Evolutionary conservation across 2,113 vertebrate genomes (phyloP).

Genomic region (Verasper variegatus): DNA sequence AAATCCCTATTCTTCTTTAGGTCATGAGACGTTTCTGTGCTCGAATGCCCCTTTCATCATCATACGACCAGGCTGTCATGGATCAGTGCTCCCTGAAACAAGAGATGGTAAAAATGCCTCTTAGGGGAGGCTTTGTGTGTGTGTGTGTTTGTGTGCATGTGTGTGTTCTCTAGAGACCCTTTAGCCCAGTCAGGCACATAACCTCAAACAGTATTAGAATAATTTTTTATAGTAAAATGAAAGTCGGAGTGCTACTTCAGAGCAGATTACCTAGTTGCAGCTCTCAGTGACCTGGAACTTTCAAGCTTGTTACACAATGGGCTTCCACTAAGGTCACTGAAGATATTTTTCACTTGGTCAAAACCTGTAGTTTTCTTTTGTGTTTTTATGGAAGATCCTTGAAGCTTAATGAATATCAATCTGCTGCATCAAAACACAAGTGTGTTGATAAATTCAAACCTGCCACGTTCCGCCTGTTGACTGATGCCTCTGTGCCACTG

Average conservation of each 20-base stretch:
- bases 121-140: background rate
- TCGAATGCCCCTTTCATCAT: slow-evolving; percentile 4
- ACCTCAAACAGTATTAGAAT: slow-evolving; percentile 17
- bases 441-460: background rate
- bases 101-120: slow-evolving; percentile 34
- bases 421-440: background rate
- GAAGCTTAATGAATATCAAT: background rate
- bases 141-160: background rate
- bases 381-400: background rate
- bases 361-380: background rate
- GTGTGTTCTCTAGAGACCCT: slow-evolving; percentile 23
- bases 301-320: background rate
- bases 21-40: slow-evolving; percentile 10
- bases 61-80: slow-evolving; percentile 23
- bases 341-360: too few species aligned
- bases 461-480: background rate
- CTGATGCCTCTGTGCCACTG: too few species aligned
- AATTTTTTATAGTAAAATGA: slow-evolving; percentile 13
- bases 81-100: slow-evolving; percentile 38
- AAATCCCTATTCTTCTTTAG: background rate
- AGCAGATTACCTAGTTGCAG: slow-evolving; percentile 5
- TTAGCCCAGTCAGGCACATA: slow-evolving; percentile 28
- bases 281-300: background rate
- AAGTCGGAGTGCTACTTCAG: slow-evolving; percentile 14
- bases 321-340: background rate